phyloP scores from a whole-genome alignment of 2,888 invertebrate species.

The Petrolisthes cinctipes region DNA sequence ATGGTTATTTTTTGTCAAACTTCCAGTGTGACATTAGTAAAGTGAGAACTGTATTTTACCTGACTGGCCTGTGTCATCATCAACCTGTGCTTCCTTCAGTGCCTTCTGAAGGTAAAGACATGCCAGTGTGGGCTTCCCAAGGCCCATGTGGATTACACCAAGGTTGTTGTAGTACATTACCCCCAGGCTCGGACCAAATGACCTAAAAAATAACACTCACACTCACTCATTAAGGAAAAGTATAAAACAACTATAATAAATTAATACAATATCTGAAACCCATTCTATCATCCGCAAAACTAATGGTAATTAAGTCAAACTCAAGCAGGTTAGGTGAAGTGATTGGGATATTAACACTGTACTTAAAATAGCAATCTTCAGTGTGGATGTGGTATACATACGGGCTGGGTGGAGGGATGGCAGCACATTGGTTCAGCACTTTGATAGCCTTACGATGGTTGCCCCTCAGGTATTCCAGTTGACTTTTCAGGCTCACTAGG shows the following conservation, averaged over 20 bases:
- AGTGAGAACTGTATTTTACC: background rate
- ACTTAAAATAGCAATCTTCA: too few species aligned
- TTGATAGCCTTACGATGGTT: slow-evolving; percentile 58
- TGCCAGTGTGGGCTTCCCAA: slow-evolving; percentile 85
- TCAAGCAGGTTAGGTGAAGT: too few species aligned
- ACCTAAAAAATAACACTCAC: slow-evolving; percentile 68
- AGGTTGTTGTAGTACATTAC: slow-evolving; percentile 84
- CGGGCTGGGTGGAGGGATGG: slow-evolving; percentile 55
- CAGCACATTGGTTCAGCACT: slow-evolving; percentile 63
- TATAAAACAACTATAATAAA: too few species aligned
- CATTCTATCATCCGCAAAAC: too few species aligned
- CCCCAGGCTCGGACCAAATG: slow-evolving; percentile 76
- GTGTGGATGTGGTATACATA: slow-evolving; percentile 28
- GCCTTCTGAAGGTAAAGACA: slow-evolving; percentile 85
- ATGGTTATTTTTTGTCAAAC: too few species aligned
- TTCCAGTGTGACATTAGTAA: background rate
- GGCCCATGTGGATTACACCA: slow-evolving; percentile 83
- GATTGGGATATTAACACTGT: too few species aligned
- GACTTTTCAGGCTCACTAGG: slow-evolving; percentile 62
- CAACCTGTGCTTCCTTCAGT: slow-evolving; percentile 78
- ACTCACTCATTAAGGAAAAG: too few species aligned
- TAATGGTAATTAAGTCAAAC: too few species aligned
- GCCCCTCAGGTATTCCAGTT: slow-evolving; percentile 59
- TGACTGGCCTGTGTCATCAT: slow-evolving; percentile 8
- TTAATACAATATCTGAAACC: too few species aligned